Evolutionary conservation across 2,797 vertebrate species (phyloP).

Genomic region (Pelodytes ibericus): DNA sequence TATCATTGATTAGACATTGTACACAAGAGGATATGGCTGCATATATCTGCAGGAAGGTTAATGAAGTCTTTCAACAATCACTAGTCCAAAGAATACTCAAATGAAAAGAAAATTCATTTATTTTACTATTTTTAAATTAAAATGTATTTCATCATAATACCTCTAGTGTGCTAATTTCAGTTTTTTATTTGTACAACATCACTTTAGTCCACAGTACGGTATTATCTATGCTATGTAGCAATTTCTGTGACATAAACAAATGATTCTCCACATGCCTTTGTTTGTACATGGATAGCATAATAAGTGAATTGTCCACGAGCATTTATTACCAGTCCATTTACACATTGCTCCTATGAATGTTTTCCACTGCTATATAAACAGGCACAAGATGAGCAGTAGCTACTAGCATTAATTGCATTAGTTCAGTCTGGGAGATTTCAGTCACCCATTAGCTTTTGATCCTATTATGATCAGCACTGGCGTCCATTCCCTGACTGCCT

Average conservation of each 20-base stretch:
- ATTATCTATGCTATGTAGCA: too few relatives aligned
- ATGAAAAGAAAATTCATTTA: too few relatives aligned
- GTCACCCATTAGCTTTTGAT: conserved; percentile 66
- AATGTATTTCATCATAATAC: too few relatives aligned
- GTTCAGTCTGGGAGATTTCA: conserved; percentile 61
- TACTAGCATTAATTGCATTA: conserved; percentile 65
- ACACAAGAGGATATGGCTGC: too few relatives aligned
- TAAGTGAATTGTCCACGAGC: not conserved
- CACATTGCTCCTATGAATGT: not conserved
- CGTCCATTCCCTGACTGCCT: conserved; percentile 37
- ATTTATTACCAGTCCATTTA: not conserved
- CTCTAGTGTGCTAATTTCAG: too few relatives aligned
- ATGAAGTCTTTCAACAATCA: too few relatives aligned
- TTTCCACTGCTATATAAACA: conserved; percentile 30
- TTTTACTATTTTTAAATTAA: too few relatives aligned
- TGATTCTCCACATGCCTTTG: not conserved
- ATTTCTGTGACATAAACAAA: not conserved
- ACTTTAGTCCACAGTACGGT: too few relatives aligned
- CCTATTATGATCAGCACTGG: conserved; percentile 59
- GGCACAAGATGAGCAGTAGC: conserved; percentile 52
- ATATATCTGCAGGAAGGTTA: too few relatives aligned
- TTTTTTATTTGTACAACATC: too few relatives aligned
- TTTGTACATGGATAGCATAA: not conserved
- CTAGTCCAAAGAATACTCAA: too few relatives aligned
- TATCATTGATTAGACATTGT: too few relatives aligned